Evolutionary conservation across 1,140 invertebrate species (phyloP).

Genomic region (Hyphantria cunea): DNA sequence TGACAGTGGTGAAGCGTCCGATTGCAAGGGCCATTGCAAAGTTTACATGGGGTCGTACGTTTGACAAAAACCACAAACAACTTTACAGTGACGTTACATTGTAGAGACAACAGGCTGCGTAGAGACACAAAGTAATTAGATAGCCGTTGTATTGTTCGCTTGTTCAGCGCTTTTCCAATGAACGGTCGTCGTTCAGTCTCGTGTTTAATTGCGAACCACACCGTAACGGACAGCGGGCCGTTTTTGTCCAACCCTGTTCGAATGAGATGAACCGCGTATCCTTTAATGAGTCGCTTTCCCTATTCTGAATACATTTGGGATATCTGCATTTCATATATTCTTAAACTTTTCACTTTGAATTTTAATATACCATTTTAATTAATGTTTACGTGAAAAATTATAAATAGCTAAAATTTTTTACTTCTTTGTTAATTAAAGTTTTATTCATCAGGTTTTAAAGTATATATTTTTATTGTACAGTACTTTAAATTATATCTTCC

Average conservation of each 20-base stretch:
- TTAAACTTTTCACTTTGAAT: conserved; percentile 21
- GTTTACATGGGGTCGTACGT: conserved; percentile 24
- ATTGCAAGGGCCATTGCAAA: conserved; percentile 15
- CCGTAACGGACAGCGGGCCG: conserved; percentile 66
- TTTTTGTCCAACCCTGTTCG: conserved; percentile 62
- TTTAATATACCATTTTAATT: conserved; percentile 23
- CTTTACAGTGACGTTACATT: conserved; percentile 58
- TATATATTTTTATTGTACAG: too few relatives aligned
- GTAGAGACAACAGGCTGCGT: conserved; percentile 51
- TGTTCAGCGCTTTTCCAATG: conserved; percentile 71
- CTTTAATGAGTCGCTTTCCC: conserved; percentile 59
- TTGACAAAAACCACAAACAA: conserved; percentile 67
- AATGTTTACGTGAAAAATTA: too few relatives aligned
- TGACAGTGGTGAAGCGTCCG: neutral
- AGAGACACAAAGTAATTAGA: conserved; percentile 73
- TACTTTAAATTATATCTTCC: too few relatives aligned
- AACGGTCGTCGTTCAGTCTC: conserved; percentile 51
- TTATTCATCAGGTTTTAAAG: too few relatives aligned
- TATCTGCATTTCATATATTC: conserved; percentile 29
- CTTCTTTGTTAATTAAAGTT: too few relatives aligned
- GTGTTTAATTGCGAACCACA: conserved; percentile 72
- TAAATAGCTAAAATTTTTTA: too few relatives aligned
- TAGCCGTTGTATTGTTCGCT: conserved; percentile 66
- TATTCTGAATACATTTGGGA: conserved; percentile 10
- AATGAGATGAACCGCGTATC: conserved; percentile 65